Conservation (phyloP, 2,888 invertebrate species). For the Harpagoxenus sublaevis region DNA sequence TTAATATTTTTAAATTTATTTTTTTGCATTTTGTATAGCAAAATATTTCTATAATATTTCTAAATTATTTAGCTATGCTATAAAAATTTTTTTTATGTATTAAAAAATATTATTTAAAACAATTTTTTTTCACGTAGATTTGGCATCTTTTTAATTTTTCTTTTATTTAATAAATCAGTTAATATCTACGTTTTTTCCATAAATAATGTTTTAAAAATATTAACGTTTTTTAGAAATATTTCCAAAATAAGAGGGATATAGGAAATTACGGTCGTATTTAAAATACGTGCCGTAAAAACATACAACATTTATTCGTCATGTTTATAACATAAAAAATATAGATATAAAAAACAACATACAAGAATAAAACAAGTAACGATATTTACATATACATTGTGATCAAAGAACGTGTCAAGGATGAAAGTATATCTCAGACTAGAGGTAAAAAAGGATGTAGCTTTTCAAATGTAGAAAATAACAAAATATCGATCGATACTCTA, state of each 20-base stretch:
- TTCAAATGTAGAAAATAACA: background rate
- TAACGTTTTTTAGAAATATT: background rate
- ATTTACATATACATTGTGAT: conserved; percentile 65
- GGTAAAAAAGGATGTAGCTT: conserved; percentile 56
- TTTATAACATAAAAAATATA: conserved; percentile 40
- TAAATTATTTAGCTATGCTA: background rate
- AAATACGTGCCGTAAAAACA: conserved; percentile 44
- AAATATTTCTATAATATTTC: background rate
- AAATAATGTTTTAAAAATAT: background rate
- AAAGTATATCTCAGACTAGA: conserved; percentile 72
- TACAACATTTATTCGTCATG: conserved; percentile 44
- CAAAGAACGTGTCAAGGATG: conserved; percentile 47
- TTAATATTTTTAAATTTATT: background rate
- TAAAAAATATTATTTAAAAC: background rate
- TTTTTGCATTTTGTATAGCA: background rate
- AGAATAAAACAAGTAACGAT: conserved; percentile 57
- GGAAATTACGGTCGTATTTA: conserved; percentile 68
- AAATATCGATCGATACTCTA: background rate
- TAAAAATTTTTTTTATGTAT: background rate
- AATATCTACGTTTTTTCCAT: background rate
- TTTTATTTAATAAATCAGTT: background rate
- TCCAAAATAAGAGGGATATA: background rate
- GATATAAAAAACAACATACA: conserved; percentile 42
- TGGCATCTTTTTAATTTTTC: background rate
- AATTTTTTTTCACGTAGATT: background rate